Conservation (phyloP, 2,113 vertebrate species). For the Cyphomyrus plagiostoma region DNA sequence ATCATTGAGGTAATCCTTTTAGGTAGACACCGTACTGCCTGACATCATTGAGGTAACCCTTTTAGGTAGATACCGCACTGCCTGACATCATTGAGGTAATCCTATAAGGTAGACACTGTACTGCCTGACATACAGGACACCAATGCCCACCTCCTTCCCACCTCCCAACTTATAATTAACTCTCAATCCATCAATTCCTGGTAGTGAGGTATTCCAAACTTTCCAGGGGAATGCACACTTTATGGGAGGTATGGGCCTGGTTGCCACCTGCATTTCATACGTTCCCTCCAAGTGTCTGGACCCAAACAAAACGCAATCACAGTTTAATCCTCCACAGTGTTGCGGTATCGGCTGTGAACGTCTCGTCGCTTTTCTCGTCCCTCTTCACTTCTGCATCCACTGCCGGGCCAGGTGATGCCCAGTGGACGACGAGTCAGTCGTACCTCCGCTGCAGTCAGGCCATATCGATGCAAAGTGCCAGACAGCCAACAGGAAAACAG, state of each 20-base stretch:
- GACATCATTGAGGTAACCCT: no score
- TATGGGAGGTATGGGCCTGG: background rate
- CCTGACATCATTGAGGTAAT: no score
- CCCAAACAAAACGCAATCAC: background rate
- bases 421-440: background rate
- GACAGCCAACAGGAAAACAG: background rate
- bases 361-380: background rate
- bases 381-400: background rate
- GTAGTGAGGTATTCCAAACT: background rate
- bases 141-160: background rate
- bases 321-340: background rate
- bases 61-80: no score
- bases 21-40: no score
- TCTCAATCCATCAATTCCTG: background rate
- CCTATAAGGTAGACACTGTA: no score
- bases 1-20: no score
- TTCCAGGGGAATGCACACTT: background rate
- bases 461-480: background rate
- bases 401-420: background rate
- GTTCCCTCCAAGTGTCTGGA: background rate
- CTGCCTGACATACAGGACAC: background rate
- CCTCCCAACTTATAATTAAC: background rate
- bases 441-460: background rate
- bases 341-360: no score
- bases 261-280: background rate